Conservation (phyloP, 2,797 vertebrate species). For the Gallinago solitaria region DNA sequence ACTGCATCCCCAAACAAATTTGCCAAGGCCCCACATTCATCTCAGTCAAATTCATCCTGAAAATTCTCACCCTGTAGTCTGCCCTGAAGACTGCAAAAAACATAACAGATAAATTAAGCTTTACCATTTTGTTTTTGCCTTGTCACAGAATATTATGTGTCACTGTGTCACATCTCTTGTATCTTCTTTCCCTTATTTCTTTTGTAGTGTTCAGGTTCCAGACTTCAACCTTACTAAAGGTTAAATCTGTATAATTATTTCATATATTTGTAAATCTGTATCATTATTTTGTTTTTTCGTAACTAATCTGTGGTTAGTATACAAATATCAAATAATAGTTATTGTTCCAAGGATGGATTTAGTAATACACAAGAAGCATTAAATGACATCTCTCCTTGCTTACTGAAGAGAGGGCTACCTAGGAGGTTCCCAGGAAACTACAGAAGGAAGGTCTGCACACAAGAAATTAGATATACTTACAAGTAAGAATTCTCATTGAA, state of each 20-base stretch:
- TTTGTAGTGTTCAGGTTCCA: background rate
- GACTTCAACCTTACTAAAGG: background rate
- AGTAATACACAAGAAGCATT: background rate
- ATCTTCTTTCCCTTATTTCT: background rate
- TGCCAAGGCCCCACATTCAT: background rate
- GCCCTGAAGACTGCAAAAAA: background rate
- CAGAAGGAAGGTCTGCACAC: background rate
- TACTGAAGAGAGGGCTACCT: background rate
- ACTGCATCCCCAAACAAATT: background rate
- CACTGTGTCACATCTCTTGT: background rate
- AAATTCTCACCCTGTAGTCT: background rate
- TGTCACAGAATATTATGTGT: background rate
- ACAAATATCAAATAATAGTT: background rate
- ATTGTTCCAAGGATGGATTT: background rate
- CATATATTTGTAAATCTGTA: background rate
- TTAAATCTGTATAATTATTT: background rate
- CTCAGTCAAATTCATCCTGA: slow-evolving; percentile 19
- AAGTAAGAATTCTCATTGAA: background rate
- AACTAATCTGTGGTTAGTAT: background rate
- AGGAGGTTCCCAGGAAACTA: background rate
- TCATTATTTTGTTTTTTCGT: background rate
- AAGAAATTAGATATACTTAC: background rate
- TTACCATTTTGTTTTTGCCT: background rate
- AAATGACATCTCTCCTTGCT: background rate
- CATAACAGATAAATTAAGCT: background rate